phyloP scores from a whole-genome alignment of 2,797 vertebrate species.

The Eulemur mongoz region DNA sequence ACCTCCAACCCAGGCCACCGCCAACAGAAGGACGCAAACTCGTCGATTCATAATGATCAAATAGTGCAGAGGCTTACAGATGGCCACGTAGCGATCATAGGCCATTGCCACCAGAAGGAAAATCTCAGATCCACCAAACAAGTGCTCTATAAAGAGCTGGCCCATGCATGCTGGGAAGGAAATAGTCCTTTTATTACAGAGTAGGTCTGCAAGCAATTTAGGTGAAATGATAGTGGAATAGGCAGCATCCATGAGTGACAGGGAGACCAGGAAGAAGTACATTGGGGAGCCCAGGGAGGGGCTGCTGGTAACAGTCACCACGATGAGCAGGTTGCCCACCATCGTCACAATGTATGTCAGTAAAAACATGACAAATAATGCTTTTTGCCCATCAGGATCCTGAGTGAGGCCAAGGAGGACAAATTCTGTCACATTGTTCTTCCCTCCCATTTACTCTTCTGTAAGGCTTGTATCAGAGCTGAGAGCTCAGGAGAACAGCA shows the following conservation, averaged over 20 bases:
- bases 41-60: neutral
- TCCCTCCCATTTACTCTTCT: neutral
- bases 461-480: neutral
- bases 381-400: slow-evolving; percentile 25
- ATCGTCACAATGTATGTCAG: slow-evolving; percentile 59
- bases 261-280: slow-evolving; percentile 34
- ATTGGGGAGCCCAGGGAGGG: neutral
- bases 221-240: slow-evolving; percentile 16
- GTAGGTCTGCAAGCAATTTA: neutral
- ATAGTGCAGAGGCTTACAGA: slow-evolving; percentile 32
- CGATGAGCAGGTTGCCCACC: slow-evolving; percentile 61
- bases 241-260: slow-evolving; percentile 28
- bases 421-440: slow-evolving; percentile 24
- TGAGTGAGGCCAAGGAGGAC: slow-evolving; percentile 64
- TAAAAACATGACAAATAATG: slow-evolving; percentile 56
- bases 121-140: neutral
- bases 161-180: slow-evolving; percentile 1
- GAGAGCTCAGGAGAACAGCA: neutral
- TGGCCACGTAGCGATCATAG: slow-evolving; percentile 18
- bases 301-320: neutral
- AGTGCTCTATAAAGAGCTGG: neutral
- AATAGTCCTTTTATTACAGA: neutral
- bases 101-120: slow-evolving; percentile 17
- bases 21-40: neutral
- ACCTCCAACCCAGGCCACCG: neutral